Conservation (phyloP, 2,797 vertebrate genomes). For the Coccyzus lansbergi region DNA sequence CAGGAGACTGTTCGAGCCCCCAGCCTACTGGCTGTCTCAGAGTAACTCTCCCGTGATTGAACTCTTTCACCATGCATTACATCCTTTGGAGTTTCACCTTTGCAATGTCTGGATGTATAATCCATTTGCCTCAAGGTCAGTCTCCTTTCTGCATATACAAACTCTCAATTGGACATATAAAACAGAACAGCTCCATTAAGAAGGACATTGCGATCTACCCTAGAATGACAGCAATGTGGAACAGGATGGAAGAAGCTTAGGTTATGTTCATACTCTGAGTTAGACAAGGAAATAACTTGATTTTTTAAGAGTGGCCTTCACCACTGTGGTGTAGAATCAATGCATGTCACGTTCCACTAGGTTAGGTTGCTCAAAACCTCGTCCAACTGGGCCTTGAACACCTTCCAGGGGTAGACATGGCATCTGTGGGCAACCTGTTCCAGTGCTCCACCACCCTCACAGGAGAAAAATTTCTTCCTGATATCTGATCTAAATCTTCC, state of each 20-base stretch:
- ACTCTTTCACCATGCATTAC: background rate
- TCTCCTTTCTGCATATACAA: background rate
- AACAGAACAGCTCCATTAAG: background rate
- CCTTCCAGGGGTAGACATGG: no score
- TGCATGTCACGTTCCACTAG: background rate
- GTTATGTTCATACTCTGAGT: background rate
- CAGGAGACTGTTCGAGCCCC: background rate
- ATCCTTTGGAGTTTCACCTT: background rate
- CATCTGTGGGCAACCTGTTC: no score
- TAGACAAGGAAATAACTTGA: background rate
- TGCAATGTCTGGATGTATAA: background rate
- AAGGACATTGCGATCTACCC: background rate
- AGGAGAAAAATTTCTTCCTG: no score
- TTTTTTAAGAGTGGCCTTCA: background rate
- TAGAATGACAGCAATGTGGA: background rate
- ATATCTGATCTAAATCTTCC: no score
- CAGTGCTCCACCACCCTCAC: no score
- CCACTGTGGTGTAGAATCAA: rapidly evolving
- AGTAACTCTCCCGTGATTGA: background rate
- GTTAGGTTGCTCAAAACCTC: no score
- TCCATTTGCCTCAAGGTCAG: background rate
- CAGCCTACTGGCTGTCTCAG: background rate
- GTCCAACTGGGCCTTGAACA: no score
- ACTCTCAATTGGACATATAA: background rate
- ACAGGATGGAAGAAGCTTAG: background rate